These are phyloP conservation scores for Erythrolamprus reginae DNA, from an alignment of 2,113 vertebrate genomes.

Conservation along the genomic window DNA sequence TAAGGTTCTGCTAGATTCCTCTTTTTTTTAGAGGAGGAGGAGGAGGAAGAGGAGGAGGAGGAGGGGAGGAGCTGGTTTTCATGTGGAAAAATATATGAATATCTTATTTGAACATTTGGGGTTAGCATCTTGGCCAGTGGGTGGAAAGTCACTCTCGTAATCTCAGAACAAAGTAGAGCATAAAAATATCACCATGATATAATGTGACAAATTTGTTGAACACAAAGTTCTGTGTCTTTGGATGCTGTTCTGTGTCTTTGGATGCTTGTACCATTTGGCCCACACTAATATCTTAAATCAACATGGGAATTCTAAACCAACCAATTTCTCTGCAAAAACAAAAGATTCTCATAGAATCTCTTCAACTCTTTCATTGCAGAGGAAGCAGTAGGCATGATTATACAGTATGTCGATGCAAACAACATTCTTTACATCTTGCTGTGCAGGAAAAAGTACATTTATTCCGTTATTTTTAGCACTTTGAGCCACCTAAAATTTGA, in stretches of 20 bases:
- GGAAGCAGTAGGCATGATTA: conserved; percentile 32
- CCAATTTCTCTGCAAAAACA: not conserved
- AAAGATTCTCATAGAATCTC: not conserved
- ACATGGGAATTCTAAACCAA: conserved; percentile 32
- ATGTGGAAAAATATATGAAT: not conserved
- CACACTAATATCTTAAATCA: conserved; percentile 2
- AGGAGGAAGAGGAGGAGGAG: too few relatives aligned
- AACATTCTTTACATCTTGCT: conserved; percentile 42
- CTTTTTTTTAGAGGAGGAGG: not conserved
- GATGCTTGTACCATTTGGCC: conserved; percentile 10
- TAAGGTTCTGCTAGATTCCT: not conserved
- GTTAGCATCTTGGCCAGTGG: conserved; percentile 10
- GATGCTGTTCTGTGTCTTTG: conserved; percentile 5
- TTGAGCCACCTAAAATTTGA: conserved; percentile 45
- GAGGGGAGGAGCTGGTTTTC: not conserved
- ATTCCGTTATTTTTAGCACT: conserved; percentile 53
- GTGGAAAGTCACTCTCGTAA: not conserved
- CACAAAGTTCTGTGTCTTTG: not conserved
- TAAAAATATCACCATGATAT: not conserved
- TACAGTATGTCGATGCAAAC: conserved; percentile 25
- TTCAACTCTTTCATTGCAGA: conserved; percentile 1
- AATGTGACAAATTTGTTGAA: not conserved
- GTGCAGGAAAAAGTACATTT: conserved; percentile 46
- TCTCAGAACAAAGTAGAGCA: not conserved
- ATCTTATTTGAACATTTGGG: conserved; percentile 13